Evolutionary conservation across 2,113 vertebrate genomes (phyloP), one percentile per base, ranked within the genome.

Genomic region (Trichomycterus rosablanca): DNA sequence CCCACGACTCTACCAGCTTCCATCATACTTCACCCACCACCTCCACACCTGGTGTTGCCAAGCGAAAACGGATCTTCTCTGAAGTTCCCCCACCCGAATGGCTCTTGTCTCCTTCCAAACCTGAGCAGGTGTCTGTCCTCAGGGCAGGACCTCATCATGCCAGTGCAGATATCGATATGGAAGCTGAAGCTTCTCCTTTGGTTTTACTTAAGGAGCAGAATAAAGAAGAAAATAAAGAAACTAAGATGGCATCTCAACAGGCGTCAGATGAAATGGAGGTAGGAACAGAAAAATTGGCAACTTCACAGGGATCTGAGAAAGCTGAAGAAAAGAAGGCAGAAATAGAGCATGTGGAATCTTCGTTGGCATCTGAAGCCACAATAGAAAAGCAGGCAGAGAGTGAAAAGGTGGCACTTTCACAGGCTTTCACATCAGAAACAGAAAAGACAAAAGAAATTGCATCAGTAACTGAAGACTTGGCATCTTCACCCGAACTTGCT

Each of bases 191-290:
- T 14, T 73, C 69, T 16, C 54, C 73, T 54, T 68, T 71, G 70
- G 77, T 72, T 55, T 73, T 67, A 50, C 65, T 72, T 60, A 65
- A 76, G 66, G 59, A 71, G 46, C 73, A 76, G 32, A 77, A 74
- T 51, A 65, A 78, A 49, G 63, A 15, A 1, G 72, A 58, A 71
- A 71, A 45, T 2, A 35, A 56, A 37, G 16, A 30, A 20, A 4
- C 48, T 3, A 42, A 50, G 40, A 32, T 16, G 20, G 39, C 52
- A 24, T 37, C 18, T 57, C 43, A 30, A 30, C 26, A 7, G 7
- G 26, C 26, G n/a, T n/a, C n/a, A n/a, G n/a, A n/a, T n/a, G 26
- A 30, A 30, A 30, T 4, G 26, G 3, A 7, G 3, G 26, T 3
- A 30, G 26, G 26, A 30, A 30, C 26, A n/a, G 14, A 35, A 12